Evolutionary conservation across 2,888 invertebrate species (phyloP), one percentile per base, ranked within the genome.

Genomic region (Agriotes lineatus): DNA sequence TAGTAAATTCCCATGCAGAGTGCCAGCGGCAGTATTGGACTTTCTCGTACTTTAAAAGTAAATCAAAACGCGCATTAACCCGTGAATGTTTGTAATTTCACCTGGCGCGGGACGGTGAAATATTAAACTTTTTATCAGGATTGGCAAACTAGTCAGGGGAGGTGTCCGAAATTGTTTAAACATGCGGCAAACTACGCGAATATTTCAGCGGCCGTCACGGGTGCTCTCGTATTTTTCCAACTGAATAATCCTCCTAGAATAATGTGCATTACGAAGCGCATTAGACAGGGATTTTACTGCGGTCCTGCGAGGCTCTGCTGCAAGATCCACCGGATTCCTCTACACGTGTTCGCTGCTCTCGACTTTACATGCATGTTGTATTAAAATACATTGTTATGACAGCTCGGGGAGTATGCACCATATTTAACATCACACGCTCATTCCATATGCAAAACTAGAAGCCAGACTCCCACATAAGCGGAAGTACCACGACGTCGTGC

Each of bases 331-430:
- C 66, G 60, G 70, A 73, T 67, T 62, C 62, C 70, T 48, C 61
- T 75, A 77, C 79, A 80, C 77, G 77, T 79, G 79, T 79, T 78
- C 73, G 71, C 73, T 75, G 75, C 75, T 76, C 75, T 75, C 74
- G 74, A 77, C 76, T 78, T 78, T 78, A 75, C 77, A 78, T 78
- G 75, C 76, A 79, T 78, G 78, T 79, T 80, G 78, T 80, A 81
- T 81, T 80, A 80, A 81, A 80, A 80, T 81, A 81, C 80, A 81
- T 80, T 81, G 81, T 81, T 81, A 80, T 81, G 81, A 81, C 79
- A 81, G 79, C 77, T 77, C 70, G 72, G 80, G 80, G 80, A 79
- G 74, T 75, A 76, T 78, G 79, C 78, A 78, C 77, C 79, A 79
- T 80, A 80, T 79, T 80, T 79, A 79, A 78, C 78, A 76, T 76